phyloP scores from a whole-genome alignment of 2,113 vertebrate genomes.

The Suricata suricatta region DNA sequence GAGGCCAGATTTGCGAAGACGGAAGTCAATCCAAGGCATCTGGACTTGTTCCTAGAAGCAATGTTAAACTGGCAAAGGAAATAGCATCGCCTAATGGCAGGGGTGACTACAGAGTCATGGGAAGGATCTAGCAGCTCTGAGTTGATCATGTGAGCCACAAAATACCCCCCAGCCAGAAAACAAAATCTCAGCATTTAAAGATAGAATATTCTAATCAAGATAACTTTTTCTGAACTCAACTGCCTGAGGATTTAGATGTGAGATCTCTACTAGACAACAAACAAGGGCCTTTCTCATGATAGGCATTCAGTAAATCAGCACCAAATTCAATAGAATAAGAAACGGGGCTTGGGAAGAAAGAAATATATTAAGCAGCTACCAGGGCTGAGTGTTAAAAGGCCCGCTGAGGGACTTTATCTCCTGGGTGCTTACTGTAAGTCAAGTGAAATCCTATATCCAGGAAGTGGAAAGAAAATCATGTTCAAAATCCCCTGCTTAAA shows the following conservation, averaged over 20 bases:
- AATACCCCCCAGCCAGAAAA: neutral
- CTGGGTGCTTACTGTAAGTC: neutral
- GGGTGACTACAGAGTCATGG: neutral
- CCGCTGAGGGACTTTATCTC: neutral
- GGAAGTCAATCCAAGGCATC: neutral
- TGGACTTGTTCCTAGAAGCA: conserved; percentile 2
- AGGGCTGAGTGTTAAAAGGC: neutral
- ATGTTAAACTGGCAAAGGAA: conserved; percentile 26
- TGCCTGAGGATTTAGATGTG: neutral
- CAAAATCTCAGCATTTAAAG: neutral
- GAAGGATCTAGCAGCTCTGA: neutral
- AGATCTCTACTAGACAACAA: neutral
- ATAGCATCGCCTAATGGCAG: neutral
- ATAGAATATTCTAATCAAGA: neutral
- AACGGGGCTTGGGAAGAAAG: neutral
- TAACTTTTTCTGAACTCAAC: neutral
- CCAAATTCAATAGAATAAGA: neutral
- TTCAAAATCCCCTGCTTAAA: conserved; percentile 48
- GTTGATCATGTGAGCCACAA: neutral
- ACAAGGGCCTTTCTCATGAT: neutral
- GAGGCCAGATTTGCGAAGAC: conserved; percentile 9
- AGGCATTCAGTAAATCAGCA: neutral
- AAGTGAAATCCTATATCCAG: conserved; percentile 40
- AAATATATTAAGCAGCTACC: neutral
- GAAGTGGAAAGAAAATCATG: conserved; percentile 38